Evolutionary conservation across 2,113 vertebrate species (phyloP), one percentile per base, ranked within the genome.

Genomic region (Ranitomeya variabilis): DNA sequence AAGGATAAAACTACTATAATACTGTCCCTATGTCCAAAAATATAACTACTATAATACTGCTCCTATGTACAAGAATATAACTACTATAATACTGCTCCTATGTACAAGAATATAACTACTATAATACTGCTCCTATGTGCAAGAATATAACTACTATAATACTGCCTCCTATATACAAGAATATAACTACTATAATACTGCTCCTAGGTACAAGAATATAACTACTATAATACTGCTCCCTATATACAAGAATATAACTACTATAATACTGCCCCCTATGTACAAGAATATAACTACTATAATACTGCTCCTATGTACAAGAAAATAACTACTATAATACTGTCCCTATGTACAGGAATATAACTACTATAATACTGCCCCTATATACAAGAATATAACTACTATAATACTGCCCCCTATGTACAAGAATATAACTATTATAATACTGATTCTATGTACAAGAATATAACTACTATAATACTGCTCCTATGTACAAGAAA

Each of bases 261-360:
- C 66, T 67, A 67, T 21, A 23, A 67, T 23, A 67, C 66, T 67
- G 23, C n/a, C 18, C 1, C 67, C 23, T 71, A 71, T 71, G 12
- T 71, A 71, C 67, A 71, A 14, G 67, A 26, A 71, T 31, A 71
- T 26, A 71, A 71, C 67, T 71, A 31, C 67, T 31, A 26, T 26
- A 71, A 26, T 71, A 71, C 67, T 71, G 67, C 67, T 6, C 67
- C 67, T 26, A 71, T 71, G 23, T 71, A 71, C 67, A 71, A 71
- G 26, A 31, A 31, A 1, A 31, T 31, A 31, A 31, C 26, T 23
- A 67, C 66, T 67, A 67, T 21, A 23, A 67, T 23, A 67, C 66
- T 67, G 23, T 7, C 6, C 67, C 23, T 71, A 71, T 71, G 12
- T 71, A 71, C 67, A 71, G 6, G 67, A 26, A 71, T 71, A 71